Evolutionary conservation across 2,888 invertebrate genomes (phyloP).

Genomic region (Agonopterix arenella): DNA sequence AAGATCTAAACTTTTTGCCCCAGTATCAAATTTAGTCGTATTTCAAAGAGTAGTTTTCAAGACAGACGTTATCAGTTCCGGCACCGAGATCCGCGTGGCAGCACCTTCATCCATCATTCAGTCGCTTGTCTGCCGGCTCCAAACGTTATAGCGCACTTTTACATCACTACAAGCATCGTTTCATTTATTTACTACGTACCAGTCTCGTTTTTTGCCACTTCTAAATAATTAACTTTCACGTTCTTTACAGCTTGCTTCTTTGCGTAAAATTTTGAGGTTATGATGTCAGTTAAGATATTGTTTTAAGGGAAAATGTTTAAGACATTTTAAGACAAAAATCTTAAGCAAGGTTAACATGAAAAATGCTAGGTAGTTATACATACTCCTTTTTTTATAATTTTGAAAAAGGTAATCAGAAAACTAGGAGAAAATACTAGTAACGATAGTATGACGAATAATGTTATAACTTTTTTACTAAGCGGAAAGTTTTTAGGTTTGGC

Average conservation of each 20-base stretch:
- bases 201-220: not conserved
- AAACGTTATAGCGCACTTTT: not conserved
- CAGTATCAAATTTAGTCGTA: slow-evolving; percentile 15
- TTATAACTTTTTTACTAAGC: no score
- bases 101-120: slow-evolving; percentile 50
- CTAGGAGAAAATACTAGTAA: no score
- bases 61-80: slow-evolving; percentile 24
- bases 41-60: slow-evolving; percentile 12
- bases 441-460: no score
- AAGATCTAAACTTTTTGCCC: no score
- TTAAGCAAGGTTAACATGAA: no score
- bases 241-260: not conserved
- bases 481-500: no score
- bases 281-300: not conserved
- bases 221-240: not conserved
- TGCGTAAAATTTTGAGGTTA: not conserved
- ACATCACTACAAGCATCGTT: not conserved
- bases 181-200: not conserved
- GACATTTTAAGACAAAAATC: no score
- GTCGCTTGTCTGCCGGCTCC: slow-evolving; percentile 22
- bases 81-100: slow-evolving; percentile 24
- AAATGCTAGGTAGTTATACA: no score
- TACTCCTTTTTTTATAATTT: no score
- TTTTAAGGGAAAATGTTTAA: no score
- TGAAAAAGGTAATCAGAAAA: no score